Evolutionary conservation across 2,113 vertebrate species (phyloP), one percentile per base, ranked within the genome.

Genomic region (Arothron firmamentum): DNA sequence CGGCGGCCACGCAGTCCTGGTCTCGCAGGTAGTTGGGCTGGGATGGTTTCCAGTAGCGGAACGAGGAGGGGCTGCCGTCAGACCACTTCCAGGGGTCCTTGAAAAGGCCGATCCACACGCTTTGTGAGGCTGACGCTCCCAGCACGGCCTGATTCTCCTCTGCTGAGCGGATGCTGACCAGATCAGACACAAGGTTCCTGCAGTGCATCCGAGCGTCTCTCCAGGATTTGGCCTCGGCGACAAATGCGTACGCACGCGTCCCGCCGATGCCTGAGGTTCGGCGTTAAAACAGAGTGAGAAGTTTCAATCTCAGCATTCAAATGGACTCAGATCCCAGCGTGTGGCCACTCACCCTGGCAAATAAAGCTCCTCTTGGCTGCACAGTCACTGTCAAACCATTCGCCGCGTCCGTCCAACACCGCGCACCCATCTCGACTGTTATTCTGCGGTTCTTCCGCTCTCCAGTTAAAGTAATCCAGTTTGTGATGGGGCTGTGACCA

Each of bases 61-160:
- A 88, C 2, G 84, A 87, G 19, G 78, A 78, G 25, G 55, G 63
- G 62, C 72, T 85, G 20, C 70, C 81, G 53, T 89, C 80, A 0
- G 82, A 90, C 87, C 87, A 90, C 48, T n/a, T 74, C 88, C 88
- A 88, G 9, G 56, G 48, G 50, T 90, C 89, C 61, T 67, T 85
- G 56, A 90, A 90, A 23, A 90, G 79, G 28, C 87, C 85, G 3
- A 86, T 88, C 86, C 87, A 91, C 45, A 77, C 67, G 6, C 18
- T 57, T 53, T 72, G 51, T 18, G 60, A 58, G 16, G 6, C 3
- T 18, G 69, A 65, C 15, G 67, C 17, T 1, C 46, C 65, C 7
- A 8, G 67, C 8, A 87, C 57, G 1, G 52, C 68, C 6, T 57
- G 15, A 56, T 89, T 90, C 52, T 87, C 76, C 5, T 54, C 46